phyloP scores from a whole-genome alignment of 2,797 vertebrate genomes.

The Sparidentex hasta region DNA sequence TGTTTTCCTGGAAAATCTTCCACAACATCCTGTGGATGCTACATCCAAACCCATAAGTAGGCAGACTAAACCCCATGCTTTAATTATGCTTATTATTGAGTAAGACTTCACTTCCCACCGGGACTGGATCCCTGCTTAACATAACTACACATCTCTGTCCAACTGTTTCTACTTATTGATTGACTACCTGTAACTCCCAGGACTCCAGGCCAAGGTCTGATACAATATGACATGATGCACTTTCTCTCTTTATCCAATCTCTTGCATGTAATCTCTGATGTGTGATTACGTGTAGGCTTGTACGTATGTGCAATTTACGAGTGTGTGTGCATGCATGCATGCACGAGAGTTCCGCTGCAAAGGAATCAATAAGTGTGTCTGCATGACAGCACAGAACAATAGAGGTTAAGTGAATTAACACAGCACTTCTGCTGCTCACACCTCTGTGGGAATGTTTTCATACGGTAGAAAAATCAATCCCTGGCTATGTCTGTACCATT shows the following conservation, averaged over 20 bases:
- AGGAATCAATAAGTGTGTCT: constrained; percentile 68
- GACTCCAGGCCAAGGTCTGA: constrained; percentile 39
- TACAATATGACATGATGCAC: constrained; percentile 48
- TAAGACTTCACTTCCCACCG: constrained; percentile 16
- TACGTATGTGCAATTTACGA: background rate
- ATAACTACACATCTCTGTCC: constrained; percentile 29
- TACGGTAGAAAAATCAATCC: constrained; percentile 58
- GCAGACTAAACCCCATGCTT: background rate
- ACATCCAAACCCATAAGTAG: constrained; percentile 1
- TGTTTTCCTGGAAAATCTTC: constrained; percentile 2
- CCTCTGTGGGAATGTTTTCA: constrained; percentile 37
- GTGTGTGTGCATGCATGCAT: background rate
- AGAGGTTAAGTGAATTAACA: constrained; percentile 77
- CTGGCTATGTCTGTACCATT: constrained; percentile 20
- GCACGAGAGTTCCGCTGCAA: constrained; percentile 42
- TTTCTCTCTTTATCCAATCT: constrained; percentile 35
- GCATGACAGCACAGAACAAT: constrained; percentile 64
- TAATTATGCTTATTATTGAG: constrained; percentile 52
- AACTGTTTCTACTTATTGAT: constrained; percentile 49
- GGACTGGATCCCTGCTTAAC: constrained; percentile 41
- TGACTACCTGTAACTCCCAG: constrained; percentile 34
- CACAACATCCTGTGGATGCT: background rate
- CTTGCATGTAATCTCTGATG: constrained; percentile 40
- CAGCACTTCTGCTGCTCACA: constrained; percentile 48
- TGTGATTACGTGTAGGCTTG: constrained; percentile 22